phyloP scores from a whole-genome alignment of 2,888 invertebrate genomes.

The Diploptera punctata region DNA sequence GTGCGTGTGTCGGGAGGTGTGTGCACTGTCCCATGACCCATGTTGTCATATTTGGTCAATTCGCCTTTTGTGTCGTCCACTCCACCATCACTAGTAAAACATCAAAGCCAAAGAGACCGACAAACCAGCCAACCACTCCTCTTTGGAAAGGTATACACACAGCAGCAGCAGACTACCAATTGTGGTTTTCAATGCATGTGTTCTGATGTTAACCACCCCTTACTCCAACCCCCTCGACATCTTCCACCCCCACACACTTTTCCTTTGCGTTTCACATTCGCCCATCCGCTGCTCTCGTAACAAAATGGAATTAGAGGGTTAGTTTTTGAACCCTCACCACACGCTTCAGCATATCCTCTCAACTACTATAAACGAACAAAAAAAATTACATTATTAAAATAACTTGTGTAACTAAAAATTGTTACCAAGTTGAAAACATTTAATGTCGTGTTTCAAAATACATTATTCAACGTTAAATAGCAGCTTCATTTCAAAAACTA shows the following conservation, averaged over 20 bases:
- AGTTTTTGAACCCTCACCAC: not conserved
- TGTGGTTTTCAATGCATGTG: conserved; percentile 21
- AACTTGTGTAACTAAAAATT: not conserved
- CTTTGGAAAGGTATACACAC: not conserved
- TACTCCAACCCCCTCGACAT: not conserved
- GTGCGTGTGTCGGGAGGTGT: not conserved
- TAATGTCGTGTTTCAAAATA: too few relatives aligned
- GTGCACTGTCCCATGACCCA: conserved; percentile 21
- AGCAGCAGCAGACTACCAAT: conserved; percentile 16
- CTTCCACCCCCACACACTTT: conserved; percentile 16
- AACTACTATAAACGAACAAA: conserved; percentile 1
- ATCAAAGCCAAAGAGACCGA: conserved; percentile 31
- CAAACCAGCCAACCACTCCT: conserved; percentile 2
- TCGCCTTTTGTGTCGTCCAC: conserved; percentile 33
- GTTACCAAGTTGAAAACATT: not conserved
- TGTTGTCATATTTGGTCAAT: conserved; percentile 39
- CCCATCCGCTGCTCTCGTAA: conserved; percentile 9
- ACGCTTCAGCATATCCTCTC: not conserved
- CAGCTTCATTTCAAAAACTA: too few relatives aligned
- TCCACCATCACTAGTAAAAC: conserved; percentile 18
- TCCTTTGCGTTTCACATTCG: conserved; percentile 22
- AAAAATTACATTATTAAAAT: not conserved
- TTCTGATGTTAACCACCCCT: conserved; percentile 13
- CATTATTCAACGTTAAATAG: too few relatives aligned
- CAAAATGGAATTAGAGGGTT: conserved; percentile 16